Evolutionary conservation across 2,113 vertebrate genomes (phyloP).

Genomic region (Pollimyrus isidori): DNA sequence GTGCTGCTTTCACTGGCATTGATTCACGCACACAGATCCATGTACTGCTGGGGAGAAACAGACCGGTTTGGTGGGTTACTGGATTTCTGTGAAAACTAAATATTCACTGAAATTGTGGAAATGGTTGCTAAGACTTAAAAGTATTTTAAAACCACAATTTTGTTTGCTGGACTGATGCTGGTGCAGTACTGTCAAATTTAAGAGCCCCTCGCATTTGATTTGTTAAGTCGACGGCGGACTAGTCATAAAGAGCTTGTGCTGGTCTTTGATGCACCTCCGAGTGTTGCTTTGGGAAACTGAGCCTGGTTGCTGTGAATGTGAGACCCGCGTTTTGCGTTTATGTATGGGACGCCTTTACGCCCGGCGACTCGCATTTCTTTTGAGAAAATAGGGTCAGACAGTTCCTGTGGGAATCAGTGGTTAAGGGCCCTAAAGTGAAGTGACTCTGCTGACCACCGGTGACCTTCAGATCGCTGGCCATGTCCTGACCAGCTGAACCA

Average conservation of each 20-base stretch:
- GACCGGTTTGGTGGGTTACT: too few relatives aligned
- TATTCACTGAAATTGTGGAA: conserved; percentile 3
- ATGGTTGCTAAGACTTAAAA: conserved; percentile 21
- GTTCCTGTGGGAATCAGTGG: not conserved
- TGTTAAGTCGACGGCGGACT: not conserved
- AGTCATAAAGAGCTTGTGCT: not conserved
- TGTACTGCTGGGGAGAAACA: not conserved
- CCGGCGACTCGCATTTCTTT: not conserved
- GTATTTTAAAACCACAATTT: not conserved
- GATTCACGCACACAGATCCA: not conserved
- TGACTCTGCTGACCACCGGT: not conserved
- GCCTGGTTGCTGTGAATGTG: not conserved
- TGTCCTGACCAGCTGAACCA: not conserved
- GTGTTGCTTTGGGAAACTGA: not conserved
- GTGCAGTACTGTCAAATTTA: not conserved
- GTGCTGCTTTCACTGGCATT: conserved; percentile 26
- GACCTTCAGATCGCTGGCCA: not conserved
- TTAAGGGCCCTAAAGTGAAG: not conserved
- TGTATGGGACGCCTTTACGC: not conserved
- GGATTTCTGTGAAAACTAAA: not conserved
- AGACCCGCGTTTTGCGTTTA: not conserved
- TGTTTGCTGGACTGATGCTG: not conserved
- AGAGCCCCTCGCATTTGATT: not conserved
- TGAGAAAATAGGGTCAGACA: not conserved
- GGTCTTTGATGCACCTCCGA: not conserved